Base-by-base conservation (phyloP, 2,888 invertebrate species). In the Campoplex nolae region DNA sequence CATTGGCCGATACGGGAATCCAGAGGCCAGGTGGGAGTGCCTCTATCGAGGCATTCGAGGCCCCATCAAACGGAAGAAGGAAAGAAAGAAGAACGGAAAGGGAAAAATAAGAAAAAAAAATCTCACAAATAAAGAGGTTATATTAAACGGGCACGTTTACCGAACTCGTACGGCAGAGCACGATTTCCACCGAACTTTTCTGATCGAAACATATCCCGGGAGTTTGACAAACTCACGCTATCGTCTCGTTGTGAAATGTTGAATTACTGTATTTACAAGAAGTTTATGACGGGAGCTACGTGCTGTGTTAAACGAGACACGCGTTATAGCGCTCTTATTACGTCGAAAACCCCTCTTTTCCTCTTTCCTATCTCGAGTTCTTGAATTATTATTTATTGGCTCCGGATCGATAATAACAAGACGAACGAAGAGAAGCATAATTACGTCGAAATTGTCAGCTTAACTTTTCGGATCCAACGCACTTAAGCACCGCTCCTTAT, bases 141-240 rank as follows among this genome's bases (percentile, higher is more conserved):
- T 76, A 62, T 65, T 45, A 1, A n/a, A 9, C 18, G 45, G 18
- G 13, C 18, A 58, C 65, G 51, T 71, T 38, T 67, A 38, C 23
- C 65, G 51, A 62, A 71, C n/a, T 51, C 32, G 45, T n/a, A 77
- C 77, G 77, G 51, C 38, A 18, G 9, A 62, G 23, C 38, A 62
- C 80, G 73, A 80, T 16, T 28, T 73, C 48, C 0, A 18, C 48
- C 62, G 71, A 65, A 35, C 51, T 73, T 73, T 32, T 80, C 62
- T 23, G 62, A 48, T 73, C 38, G 80, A 73, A 62, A 62, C 18
- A 73, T 45, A 18, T 16, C 35, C n/a, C 48, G 68, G 58, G 68
- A 65, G 35, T 32, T 73, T 80, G 11, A 51, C 71, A 73, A 80
- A 80, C 62, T 73, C 51, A 16, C 45, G 28, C 71, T 18, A 65